Evolutionary conservation across 2,113 vertebrate species (phyloP), one percentile per base, ranked within the genome.

Genomic region (Crotalus helleri): DNA sequence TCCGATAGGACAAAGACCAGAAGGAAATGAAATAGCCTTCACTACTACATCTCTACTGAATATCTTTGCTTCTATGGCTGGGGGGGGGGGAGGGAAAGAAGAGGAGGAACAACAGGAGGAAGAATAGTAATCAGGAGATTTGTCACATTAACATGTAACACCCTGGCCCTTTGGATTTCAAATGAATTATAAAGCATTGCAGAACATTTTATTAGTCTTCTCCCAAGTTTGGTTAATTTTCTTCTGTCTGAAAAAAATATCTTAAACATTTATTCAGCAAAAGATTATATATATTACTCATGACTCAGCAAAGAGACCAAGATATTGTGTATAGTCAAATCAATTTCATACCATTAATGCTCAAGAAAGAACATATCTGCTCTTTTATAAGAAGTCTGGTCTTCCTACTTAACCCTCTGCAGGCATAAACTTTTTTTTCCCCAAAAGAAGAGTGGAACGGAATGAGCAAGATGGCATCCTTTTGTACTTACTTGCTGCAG

Each of bases 401-500:
- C 51, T 93, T 59, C 92, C 46, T 2, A 0, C 90, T 94, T 46
- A 0, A 0, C 90, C 89, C 92, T 91, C 0, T 1, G 1, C 3
- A 90, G 85, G 58, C 92, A 89, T 93, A 93, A 94, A 92, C 29
- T 0, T 95, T 44, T 81, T 33, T 55, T 17, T 2, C 9, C 91
- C 91, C 94, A 92, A 4, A 0, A 93, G 90, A 89, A 95, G 93
- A 93, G 93, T 0, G 0, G 69, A 93, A 92, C 93, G 95, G 94
- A 96, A 96, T 97, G 91, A 94, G 88, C 2, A 92, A 87, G 95
- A 95, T 96, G 96, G 92, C 95, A 95, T 95, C 91, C 93, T 95
- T 95, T 97, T 95, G 96, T 26, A 64, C 95, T 94, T 96, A 64
- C 95, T 94, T 96, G 95, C 94, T 92, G 94, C 95, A 96, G 91